Evolutionary conservation across 2,113 vertebrate genomes (phyloP), one percentile per base, ranked within the genome.

Genomic region (Etheostoma spectabile): DNA sequence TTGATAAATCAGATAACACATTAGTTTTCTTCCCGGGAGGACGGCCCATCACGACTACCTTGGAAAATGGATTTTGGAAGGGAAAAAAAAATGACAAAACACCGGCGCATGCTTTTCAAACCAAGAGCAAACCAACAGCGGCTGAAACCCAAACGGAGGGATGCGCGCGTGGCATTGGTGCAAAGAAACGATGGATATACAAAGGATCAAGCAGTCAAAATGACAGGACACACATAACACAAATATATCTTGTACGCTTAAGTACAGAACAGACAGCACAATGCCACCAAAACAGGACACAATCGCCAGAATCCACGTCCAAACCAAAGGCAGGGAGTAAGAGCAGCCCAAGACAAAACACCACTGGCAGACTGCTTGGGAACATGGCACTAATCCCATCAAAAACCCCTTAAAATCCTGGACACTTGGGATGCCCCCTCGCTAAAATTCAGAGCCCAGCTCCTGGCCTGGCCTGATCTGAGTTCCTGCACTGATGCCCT

Each of bases 341-440:
- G 83, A 93, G 94, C 94, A 96, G 95, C 94, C 91, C 92, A 92
- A 87, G 80, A 94, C 91, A 91, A 87, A 87, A 92, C 91, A 94
- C 86, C 91, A 92, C 91, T 90, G 92, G 90, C 90, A 91, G 91
- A 93, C 88, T 92, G 89, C 92, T 89, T 88, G 77, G 70, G 61
- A 74, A 83, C 59, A 64, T 63, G 68, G 75, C 45, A 57, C 77
- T 74, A 73, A 48, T 69, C 79, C 78, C 59, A 60, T 82, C 16
- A 74, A 78, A 56, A 15, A 53, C 49, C 51, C 51, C 35, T 21
- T 3, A n/a, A 33, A 45, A 57, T 8, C 42, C 45, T 21, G 72
- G 67, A 66, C 27, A 15, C 13, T 13, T 55, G 30, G 53, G 4
- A 51, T 0, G 12, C 19, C 62, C 76, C 57, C 55, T 38, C 11